These are phyloP conservation scores for Pseudococcus jackbeardsleyi DNA, from an alignment of 2,888 invertebrate species.

Conservation along the genomic window DNA sequence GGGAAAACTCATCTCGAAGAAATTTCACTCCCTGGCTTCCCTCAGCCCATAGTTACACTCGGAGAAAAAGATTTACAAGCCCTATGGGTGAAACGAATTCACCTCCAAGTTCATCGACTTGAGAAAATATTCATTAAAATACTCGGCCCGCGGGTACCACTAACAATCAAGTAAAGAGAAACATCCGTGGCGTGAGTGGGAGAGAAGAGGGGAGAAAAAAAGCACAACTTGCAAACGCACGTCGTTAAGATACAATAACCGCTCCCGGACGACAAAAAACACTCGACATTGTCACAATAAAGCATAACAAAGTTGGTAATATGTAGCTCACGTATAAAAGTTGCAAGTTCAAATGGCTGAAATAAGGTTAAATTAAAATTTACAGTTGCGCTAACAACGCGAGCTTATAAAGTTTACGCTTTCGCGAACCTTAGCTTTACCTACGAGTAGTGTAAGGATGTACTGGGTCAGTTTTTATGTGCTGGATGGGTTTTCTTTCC, in stretches of 20 bases:
- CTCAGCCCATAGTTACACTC: neutral
- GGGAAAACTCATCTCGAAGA: conserved; percentile 5
- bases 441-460: too few species aligned
- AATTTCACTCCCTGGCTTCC: neutral
- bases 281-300: conserved; percentile 45
- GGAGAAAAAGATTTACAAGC: conserved; percentile 24
- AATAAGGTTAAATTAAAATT: conserved; percentile 46
- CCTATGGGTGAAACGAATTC: conserved; percentile 5
- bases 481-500: neutral
- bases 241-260: conserved; percentile 45
- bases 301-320: conserved; percentile 34
- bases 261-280: conserved; percentile 27
- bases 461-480: conserved; percentile 9
- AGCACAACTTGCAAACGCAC: conserved; percentile 11
- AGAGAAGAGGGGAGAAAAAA: neutral
- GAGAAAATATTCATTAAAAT: conserved; percentile 46
- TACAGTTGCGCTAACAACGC: conserved; percentile 14
- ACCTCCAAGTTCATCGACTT: conserved; percentile 33
- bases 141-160: conserved; percentile 11
- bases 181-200: neutral
- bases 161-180: conserved; percentile 36
- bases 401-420: conserved; percentile 17
- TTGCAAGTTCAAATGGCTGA: conserved; percentile 39
- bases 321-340: conserved; percentile 43
- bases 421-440: neutral